Conservation (phyloP, 1,140 invertebrate genomes). For the Drosophila bifasciata region DNA sequence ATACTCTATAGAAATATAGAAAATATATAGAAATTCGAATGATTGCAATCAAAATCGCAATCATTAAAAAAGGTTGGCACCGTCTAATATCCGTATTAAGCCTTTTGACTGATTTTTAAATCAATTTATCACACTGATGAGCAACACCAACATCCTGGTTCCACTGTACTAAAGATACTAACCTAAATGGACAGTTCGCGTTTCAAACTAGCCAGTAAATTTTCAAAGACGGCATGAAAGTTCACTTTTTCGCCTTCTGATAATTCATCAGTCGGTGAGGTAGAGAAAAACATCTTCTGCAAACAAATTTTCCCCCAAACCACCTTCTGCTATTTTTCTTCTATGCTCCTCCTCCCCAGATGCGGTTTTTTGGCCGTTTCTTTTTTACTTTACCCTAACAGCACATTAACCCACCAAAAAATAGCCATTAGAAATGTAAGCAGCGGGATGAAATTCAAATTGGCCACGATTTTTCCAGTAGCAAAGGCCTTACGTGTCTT, state of each 20-base stretch:
- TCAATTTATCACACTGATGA: too few relatives aligned
- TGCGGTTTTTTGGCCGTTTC: constrained; percentile 15
- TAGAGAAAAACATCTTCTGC: constrained; percentile 36
- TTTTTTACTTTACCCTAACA: constrained; percentile 76
- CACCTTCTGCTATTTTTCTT: constrained; percentile 32
- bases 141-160: too few relatives aligned
- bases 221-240: constrained; percentile 47
- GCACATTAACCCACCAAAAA: constrained; percentile 81
- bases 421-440: constrained; percentile 71
- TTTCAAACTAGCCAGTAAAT: not conserved
- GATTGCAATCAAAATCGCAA: too few relatives aligned
- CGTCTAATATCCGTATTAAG: too few relatives aligned
- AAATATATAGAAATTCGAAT: too few relatives aligned
- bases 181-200: too few relatives aligned
- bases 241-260: constrained; percentile 67
- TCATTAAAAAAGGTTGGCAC: too few relatives aligned
- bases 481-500: constrained; percentile 38
- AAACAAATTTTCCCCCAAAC: constrained; percentile 16
- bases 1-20: too few relatives aligned
- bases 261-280: constrained; percentile 68
- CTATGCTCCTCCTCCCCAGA: constrained; percentile 12
- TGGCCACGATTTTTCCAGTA: constrained; percentile 77
- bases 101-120: too few relatives aligned
- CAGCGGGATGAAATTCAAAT: constrained; percentile 80
- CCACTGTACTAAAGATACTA: too few relatives aligned